Evolutionary conservation across 1,140 invertebrate species (phyloP).

Genomic region (Mactra quadrangularis): DNA sequence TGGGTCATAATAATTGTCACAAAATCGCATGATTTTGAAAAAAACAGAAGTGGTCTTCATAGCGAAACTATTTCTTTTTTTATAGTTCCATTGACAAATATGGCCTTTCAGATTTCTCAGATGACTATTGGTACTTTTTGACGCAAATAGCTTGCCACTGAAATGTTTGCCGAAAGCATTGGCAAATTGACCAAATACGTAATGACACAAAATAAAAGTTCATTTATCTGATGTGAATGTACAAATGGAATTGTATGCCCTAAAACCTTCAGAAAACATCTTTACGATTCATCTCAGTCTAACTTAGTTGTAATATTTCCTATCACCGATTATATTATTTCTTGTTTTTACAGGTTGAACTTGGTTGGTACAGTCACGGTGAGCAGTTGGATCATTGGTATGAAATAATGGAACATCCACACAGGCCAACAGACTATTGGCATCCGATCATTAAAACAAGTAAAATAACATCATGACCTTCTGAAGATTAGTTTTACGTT

Average conservation of each 20-base stretch:
- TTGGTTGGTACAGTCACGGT: slow-evolving; percentile 81
- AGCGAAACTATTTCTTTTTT: no score
- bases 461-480: slow-evolving; percentile 77
- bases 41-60: no score
- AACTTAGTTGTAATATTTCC: no score
- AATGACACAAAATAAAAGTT: neutral
- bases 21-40: no score
- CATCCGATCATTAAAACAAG: slow-evolving; percentile 81
- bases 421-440: slow-evolving; percentile 80
- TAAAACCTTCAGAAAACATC: no score
- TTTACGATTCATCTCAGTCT: no score
- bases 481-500: neutral
- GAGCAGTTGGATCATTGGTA: slow-evolving; percentile 81
- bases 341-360: slow-evolving; percentile 81
- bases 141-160: neutral
- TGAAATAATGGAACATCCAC: slow-evolving; percentile 82
- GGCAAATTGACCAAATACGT: neutral
- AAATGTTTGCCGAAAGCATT: neutral
- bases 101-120: neutral
- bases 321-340: no score
- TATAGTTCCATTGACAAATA: neutral
- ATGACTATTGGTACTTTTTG: neutral
- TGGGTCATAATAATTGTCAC: no score
- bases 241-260: no score
- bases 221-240: neutral